Evolutionary conservation across 1,140 invertebrate species (phyloP).

Genomic region (Trichonephila inaurata): DNA sequence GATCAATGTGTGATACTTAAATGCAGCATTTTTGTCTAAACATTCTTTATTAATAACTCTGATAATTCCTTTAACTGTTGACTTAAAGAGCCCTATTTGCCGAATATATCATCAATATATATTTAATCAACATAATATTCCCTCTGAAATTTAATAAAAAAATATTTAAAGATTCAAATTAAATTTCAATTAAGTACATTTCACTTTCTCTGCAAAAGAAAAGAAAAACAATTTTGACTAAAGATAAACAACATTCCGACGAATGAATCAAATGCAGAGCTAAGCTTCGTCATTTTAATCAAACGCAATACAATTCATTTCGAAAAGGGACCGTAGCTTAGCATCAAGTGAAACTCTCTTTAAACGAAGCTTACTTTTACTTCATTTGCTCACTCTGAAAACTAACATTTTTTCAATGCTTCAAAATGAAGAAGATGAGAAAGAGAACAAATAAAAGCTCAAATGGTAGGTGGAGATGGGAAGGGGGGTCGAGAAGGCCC

Average conservation of each 20-base stretch:
- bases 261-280: no score
- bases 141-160: no score
- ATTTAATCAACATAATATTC: no score
- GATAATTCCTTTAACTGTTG: no score
- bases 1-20: no score
- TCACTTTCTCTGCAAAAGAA: no score
- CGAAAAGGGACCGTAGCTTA: background rate
- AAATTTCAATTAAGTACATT: no score
- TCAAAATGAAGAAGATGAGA: background rate
- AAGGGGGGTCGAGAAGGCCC: background rate
- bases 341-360: background rate
- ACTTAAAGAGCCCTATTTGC: no score
- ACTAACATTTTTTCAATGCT: background rate
- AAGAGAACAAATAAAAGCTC: constrained; percentile 20
- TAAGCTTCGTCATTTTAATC: background rate
- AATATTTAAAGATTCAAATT: no score
- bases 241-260: background rate
- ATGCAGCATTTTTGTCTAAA: no score
- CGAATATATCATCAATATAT: no score
- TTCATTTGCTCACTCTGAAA: background rate
- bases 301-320: background rate
- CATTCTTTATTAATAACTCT: no score
- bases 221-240: background rate
- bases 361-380: background rate
- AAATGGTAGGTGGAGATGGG: background rate